Conservation (phyloP, 2,797 vertebrate species). For the Telmatherina bonti region DNA sequence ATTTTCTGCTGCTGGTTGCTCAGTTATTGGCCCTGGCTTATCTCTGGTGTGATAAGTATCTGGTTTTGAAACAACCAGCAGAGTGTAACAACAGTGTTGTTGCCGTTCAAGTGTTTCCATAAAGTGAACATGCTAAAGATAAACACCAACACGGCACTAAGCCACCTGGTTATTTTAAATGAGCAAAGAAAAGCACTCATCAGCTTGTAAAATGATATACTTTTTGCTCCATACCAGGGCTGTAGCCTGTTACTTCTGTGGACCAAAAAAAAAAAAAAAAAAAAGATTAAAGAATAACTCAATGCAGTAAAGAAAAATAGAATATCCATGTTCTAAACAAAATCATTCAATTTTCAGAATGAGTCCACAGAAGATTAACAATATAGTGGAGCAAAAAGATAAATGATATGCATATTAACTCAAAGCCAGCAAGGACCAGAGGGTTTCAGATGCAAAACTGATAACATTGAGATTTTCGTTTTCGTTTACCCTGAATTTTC, state of each 20-base stretch:
- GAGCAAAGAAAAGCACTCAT: not conserved
- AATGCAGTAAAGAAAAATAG: not conserved
- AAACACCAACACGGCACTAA: not conserved
- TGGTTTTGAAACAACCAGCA: not conserved
- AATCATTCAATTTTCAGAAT: constrained; percentile 42
- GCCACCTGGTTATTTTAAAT: not conserved
- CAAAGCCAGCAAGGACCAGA: constrained; percentile 33
- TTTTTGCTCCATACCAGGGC: not conserved
- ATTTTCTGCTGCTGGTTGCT: too few species aligned
- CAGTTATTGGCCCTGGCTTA: too few species aligned
- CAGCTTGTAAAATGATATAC: not conserved
- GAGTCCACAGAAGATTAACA: constrained; percentile 44
- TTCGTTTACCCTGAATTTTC: constrained; percentile 6
- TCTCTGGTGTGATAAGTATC: too few species aligned
- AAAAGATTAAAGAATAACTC: too few species aligned
- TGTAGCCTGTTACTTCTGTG: not conserved
- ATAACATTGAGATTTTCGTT: constrained; percentile 33
- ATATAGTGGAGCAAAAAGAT: constrained; percentile 44
- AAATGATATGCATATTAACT: constrained; percentile 44
- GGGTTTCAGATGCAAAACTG: constrained; percentile 40
- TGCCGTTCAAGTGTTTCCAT: not conserved
- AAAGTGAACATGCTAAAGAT: not conserved
- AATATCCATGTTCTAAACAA: constrained; percentile 21
- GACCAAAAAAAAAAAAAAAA: not conserved
- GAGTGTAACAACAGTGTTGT: not conserved